Conservation (phyloP, 2,888 invertebrate genomes). For the Apodemia duryi region DNA sequence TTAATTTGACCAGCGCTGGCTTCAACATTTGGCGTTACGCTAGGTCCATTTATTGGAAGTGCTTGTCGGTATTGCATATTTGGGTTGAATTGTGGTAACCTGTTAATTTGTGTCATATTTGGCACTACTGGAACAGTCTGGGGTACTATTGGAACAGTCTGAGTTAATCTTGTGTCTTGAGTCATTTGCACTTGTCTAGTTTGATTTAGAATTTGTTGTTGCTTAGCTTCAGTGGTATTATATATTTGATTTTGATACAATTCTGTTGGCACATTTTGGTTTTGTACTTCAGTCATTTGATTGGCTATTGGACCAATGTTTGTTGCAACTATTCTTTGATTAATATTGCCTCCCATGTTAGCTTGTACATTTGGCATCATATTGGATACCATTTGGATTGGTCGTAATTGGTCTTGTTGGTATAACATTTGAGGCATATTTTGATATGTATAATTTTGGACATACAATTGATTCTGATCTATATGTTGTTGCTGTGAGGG, state of each 20-base stretch:
- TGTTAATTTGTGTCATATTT: constrained; percentile 14
- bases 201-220: constrained; percentile 25
- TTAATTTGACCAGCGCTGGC: constrained; percentile 8
- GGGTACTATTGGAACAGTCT: constrained; percentile 40
- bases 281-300: constrained; percentile 26
- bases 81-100: constrained; percentile 15
- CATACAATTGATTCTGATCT: constrained; percentile 56
- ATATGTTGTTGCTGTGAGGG: constrained; percentile 50
- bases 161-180: constrained; percentile 31
- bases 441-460: constrained; percentile 55
- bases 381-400: constrained; percentile 32
- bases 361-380: constrained; percentile 30
- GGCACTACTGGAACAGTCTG: constrained; percentile 18
- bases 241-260: constrained; percentile 24
- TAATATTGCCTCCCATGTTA: constrained; percentile 26
- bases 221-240: constrained; percentile 29
- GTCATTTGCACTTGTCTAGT: constrained; percentile 23
- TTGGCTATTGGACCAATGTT: constrained; percentile 30
- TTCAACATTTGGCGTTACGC: constrained; percentile 17
- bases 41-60: constrained; percentile 11
- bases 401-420: constrained; percentile 36
- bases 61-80: constrained; percentile 20
- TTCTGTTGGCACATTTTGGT: constrained; percentile 28
- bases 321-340: constrained; percentile 27
- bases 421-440: constrained; percentile 52